Evolutionary conservation across 1,140 invertebrate species (phyloP), one percentile per base, ranked within the genome.

Genomic region (Diuraphis noxia): DNA sequence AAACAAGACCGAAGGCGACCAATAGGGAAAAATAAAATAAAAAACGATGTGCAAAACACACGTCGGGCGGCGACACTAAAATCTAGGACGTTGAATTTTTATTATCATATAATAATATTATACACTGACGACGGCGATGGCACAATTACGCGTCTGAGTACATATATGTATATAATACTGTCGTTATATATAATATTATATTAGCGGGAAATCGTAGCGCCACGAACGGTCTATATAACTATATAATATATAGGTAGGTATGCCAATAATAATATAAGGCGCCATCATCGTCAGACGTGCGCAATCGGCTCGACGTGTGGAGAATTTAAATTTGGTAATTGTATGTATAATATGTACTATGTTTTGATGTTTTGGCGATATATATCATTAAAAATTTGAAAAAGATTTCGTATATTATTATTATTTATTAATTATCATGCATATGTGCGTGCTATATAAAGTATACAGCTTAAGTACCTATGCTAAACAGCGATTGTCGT

Each of bases 31-130:
- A 81, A 82, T 77, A 79, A 49, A 49, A 36, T 25, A 82, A 40
- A 34, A 84, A 41, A 84, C 81, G 40, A 85, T 49, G 43, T 49
- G 84, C 84, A 23, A 86, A 86, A 49, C 84, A 21, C 84, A 86
- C 40, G 81, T 86, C 43, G 40, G 25, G 81, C 40, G 81, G 25
- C 38, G 81, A 82, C 36, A 36, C 43, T 34, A 84, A 49, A 21
- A 86, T 86, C n/a, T 49, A 86, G 84, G 43, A 86, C 84, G 30
- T 49, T 46, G 4, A 30, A n/a, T 82, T 38, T 40, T 82, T 82
- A 81, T 82, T 82, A 82, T 82, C 46, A 49, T 46, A 46, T 19
- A 46, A 40, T 84, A 43, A 23, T 84, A 84, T 84, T 84, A 84
- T 84, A 9, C 19, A 84, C 36, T 40, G n/a, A 72, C 56, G 56